Conservation (phyloP, 2,113 vertebrate species). For the Halichoeres trimaculatus region DNA sequence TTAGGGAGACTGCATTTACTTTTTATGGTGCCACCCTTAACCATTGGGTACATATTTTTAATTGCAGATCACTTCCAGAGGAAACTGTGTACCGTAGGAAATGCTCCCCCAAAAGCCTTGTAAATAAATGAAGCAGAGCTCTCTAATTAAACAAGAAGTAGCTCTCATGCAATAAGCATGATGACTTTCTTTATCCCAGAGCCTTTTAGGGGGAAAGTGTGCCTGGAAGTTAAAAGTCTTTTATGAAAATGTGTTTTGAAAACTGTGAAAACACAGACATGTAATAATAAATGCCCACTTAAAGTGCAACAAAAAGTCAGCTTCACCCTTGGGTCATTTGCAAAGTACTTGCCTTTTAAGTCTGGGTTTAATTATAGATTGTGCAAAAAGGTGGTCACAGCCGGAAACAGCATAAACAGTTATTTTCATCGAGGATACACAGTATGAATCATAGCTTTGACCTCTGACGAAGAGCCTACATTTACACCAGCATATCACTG, state of each 20-base stretch:
- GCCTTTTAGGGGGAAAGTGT: constrained; percentile 52
- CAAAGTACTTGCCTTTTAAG: constrained; percentile 62
- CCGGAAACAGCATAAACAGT: constrained; percentile 22
- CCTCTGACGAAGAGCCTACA: neutral
- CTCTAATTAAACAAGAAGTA: constrained; percentile 69
- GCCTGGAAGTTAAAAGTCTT: constrained; percentile 55
- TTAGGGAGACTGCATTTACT: constrained; percentile 1
- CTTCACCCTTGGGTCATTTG: constrained; percentile 67
- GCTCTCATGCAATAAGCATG: constrained; percentile 51
- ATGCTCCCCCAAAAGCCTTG: constrained; percentile 22
- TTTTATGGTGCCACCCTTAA: constrained; percentile 35
- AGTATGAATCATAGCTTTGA: neutral
- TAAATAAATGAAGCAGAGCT: constrained; percentile 66
- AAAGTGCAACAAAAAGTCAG: constrained; percentile 69
- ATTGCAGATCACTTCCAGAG: constrained; percentile 51
- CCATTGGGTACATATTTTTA: constrained; percentile 50
- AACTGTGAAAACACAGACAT: constrained; percentile 62
- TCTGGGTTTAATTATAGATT: constrained; percentile 77
- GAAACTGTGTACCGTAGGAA: constrained; percentile 45
- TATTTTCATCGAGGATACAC: constrained; percentile 3
- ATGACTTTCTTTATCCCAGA: constrained; percentile 57
- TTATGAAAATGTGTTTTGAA: constrained; percentile 66
- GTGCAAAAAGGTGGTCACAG: constrained; percentile 48
- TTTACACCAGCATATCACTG: neutral
- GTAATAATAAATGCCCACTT: constrained; percentile 72